A percentile compares a stretch with the other conserved stretches of the same genome.
These are phyloP conservation scores for Ficedula albicollis DNA, from an alignment of 2,797 vertebrate species.

Conservation along the genomic window DNA sequence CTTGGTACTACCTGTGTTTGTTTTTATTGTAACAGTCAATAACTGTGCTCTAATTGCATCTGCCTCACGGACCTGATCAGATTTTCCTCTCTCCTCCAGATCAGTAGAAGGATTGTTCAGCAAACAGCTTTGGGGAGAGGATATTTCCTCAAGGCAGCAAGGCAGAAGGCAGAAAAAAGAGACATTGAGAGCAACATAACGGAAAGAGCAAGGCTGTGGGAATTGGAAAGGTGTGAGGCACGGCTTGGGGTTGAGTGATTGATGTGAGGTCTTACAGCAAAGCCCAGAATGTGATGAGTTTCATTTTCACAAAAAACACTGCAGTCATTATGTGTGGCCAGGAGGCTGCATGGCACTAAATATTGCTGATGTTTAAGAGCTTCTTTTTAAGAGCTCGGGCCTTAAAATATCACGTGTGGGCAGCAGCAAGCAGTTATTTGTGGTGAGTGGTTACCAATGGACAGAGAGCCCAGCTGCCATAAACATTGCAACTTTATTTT, in stretches of 20 bases:
- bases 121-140: not conserved
- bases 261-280: constrained; percentile 56
- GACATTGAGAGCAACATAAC: not conserved
- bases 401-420: constrained; percentile 57
- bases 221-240: constrained; percentile 36
- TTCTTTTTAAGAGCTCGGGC: constrained; percentile 24
- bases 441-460: constrained; percentile 38
- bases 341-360: constrained; percentile 32
- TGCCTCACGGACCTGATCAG: not conserved
- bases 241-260: constrained; percentile 24
- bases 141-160: not conserved
- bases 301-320: constrained; percentile 62
- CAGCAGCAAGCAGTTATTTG: constrained; percentile 57
- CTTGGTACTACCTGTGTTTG: not conserved
- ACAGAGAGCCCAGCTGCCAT: constrained; percentile 36
- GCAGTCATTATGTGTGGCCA: constrained; percentile 46
- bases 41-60: not conserved
- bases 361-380: constrained; percentile 40
- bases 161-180: not conserved
- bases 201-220: not conserved
- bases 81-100: not conserved
- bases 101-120: not conserved
- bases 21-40: not conserved
- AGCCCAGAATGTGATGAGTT: constrained; percentile 48
- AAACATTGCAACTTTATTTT: constrained; percentile 45